Evolutionary conservation across 1,140 invertebrate genomes (phyloP), one percentile per base, ranked within the genome.

Genomic region (Drosophila quadrilineata): DNA sequence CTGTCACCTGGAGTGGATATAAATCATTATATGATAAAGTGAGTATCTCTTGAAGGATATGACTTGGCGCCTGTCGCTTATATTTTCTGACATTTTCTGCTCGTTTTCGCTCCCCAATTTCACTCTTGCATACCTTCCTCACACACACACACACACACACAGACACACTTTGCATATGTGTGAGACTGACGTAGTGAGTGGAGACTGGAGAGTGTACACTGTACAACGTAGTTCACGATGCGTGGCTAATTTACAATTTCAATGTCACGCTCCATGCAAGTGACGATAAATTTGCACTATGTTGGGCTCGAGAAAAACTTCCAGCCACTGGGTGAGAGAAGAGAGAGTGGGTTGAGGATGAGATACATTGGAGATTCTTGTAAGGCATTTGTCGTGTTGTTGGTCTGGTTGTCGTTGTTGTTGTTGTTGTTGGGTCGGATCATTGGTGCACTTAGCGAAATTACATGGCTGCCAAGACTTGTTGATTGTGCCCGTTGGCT

Each of bases 231-330:
- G 10, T 40, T 64, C 60, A 57, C 54, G 64, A 38, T 72, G 71
- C 68, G 66, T 63, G 67, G 69, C 66, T 82, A 82, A 87, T 87
- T 87, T 82, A 82, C 82, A 87, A 87, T 87, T 87, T 87, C 82
- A 87, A 87, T 87, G 82, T 87, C 82, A 87, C 82, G 82, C 82
- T 84, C 53, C 54, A 52, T 71, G 84, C 76, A 87, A 87, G 82
- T 87, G 74, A 74, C 82, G 82, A 87, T 87, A 87, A 87, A 87
- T 87, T 87, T 80, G 77, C 77, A 82, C 73, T 66, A 80, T 71
- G 43, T 49, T 17, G 41, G 62, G 22, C 53, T 41, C 17, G 26
- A 48, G 28, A 41, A 45, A n/a, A n/a, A n/a, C n/a, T n/a, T n/a
- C n/a, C n/a, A n/a, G n/a, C n/a, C 33, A 10, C 33, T 8, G 28